Evolutionary conservation across 1,140 invertebrate genomes (phyloP), one percentile per base, ranked within the genome.

Genomic region (Steinernema khuongi): DNA sequence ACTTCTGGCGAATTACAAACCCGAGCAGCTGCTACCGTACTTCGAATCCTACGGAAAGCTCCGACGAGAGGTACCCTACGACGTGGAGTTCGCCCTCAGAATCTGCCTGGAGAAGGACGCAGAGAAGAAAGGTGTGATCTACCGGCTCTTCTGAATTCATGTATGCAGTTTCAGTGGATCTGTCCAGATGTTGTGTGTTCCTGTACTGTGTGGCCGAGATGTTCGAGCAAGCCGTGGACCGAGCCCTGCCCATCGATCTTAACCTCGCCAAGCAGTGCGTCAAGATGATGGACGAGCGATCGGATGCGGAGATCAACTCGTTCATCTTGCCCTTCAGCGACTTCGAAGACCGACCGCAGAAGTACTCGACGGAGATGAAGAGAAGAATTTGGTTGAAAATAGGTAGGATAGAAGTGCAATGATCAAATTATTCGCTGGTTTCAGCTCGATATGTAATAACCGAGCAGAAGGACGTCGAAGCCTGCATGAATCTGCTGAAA

Each of bases 301-400:
- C 93, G 81, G 43, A 30, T 17, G 43, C 68, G 19, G 31, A n/a
- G 1, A 36, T 69, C 41, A 18, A 28, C n/a, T 33, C 22, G 29
- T 2, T 72, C 0, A 67, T 41, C 4, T 30, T 60, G 28, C 31
- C 43, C 50, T 19, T 18, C 28, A 17, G 32, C 41, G 32, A 68
- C 36, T 28, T 1, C 32, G 19, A 66, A 68, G 28, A 32, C 32
- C n/a, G 68, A 19, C 33, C 71, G 30, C 41, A 41, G 19, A 60
- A 60, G 19, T 74, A 75, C 70, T 66, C 74, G 11, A 86, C 89
- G 30, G 91, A 93, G 79, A 85, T 94, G 36, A 89, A 90, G 44
- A 93, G 94, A 80, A 92, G 93, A 85, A 86, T 99, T 2, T 98
- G 96, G 95, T 87, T 97, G 0, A 91, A 91, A 86, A 96, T 98